Conservation (phyloP, 2,888 invertebrate species). For the Chalcosyrphus nemorum region DNA sequence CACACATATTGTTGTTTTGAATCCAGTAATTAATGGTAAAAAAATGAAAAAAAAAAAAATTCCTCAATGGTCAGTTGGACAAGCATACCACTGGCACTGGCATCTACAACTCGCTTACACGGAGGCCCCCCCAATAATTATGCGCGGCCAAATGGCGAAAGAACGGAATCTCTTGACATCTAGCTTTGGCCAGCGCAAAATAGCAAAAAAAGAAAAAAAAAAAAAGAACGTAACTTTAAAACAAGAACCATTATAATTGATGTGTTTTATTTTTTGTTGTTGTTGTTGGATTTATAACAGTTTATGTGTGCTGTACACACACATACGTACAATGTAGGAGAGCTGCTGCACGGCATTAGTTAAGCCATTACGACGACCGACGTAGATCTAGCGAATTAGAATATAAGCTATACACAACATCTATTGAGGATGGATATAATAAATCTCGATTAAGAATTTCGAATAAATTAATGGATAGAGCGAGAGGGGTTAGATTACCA, state of each 20-base stretch:
- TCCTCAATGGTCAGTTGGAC: conserved; percentile 46
- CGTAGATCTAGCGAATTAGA: conserved; percentile 17
- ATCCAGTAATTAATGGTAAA: conserved; percentile 23
- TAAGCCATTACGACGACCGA: neutral
- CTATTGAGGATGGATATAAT: conserved; percentile 32
- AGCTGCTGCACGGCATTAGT: neutral
- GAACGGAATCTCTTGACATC: conserved; percentile 67
- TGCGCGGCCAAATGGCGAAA: conserved; percentile 51
- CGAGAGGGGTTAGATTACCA: conserved; percentile 16
- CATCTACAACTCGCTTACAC: no score
- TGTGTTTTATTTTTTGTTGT: conserved; percentile 31
- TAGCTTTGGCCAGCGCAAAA: conserved; percentile 39
- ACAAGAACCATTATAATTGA: conserved; percentile 53
- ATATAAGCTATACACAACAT: conserved; percentile 8
- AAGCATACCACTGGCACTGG: conserved; percentile 1
- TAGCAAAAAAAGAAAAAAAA: conserved; percentile 2
- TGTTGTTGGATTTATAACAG: conserved; percentile 49
- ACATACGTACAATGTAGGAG: neutral
- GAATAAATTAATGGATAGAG: conserved; percentile 34
- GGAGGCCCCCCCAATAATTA: conserved; percentile 41
- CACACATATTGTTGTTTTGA: neutral
- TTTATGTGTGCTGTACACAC: conserved; percentile 14
- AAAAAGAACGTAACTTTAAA: no score
- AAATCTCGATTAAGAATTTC: conserved; percentile 58
- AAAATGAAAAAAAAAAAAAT: conserved; percentile 7